Conservation (phyloP, 2,113 vertebrate genomes). For the Ictalurus furcatus region DNA sequence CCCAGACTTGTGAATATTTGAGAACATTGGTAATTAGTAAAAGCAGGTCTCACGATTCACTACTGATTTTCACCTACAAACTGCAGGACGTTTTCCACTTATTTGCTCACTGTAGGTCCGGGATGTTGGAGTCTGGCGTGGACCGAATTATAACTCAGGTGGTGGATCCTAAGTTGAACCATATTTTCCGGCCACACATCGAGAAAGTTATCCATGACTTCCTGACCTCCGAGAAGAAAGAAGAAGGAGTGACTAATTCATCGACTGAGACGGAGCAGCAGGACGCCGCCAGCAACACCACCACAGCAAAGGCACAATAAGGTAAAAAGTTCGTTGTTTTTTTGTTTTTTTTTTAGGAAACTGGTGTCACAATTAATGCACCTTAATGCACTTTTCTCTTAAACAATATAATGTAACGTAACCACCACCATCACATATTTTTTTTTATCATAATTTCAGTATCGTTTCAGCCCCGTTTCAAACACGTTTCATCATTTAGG, state of each 20-base stretch:
- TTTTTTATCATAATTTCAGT: not conserved
- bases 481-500: not conserved
- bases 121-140: conserved; percentile 97
- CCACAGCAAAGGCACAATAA: conserved; percentile 86
- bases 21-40: not conserved
- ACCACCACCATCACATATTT: not conserved
- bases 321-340: conserved; percentile 42
- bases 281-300: conserved; percentile 74
- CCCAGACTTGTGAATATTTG: not conserved
- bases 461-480: too few relatives aligned
- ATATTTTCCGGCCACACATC: conserved; percentile 96
- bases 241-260: conserved; percentile 76
- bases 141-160: conserved; percentile 99
- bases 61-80: not conserved
- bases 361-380: not conserved
- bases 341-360: not conserved
- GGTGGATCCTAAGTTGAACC: conserved; percentile 96
- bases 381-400: not conserved
- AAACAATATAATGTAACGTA: not conserved
- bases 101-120: conserved; percentile 75
- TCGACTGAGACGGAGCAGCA: conserved; percentile 82
- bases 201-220: conserved; percentile 96
- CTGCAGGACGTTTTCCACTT: not conserved
- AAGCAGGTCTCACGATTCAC: not conserved
- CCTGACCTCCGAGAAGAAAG: conserved; percentile 85